Conservation (phyloP, 1,140 invertebrate genomes). For the Dermatophagoides farinae region DNA sequence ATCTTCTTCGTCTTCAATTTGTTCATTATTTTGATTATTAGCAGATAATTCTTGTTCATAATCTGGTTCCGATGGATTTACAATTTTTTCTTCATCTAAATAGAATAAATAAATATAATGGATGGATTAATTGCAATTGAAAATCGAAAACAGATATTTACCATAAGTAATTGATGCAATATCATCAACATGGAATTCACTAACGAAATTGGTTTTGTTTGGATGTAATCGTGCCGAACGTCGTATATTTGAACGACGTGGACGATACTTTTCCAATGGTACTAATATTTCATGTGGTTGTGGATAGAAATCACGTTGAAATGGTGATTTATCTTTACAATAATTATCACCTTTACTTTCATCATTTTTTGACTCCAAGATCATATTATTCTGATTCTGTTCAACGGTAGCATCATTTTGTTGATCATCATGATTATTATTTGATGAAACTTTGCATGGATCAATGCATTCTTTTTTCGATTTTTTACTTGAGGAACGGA, state of each 20-base stretch:
- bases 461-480: too few relatives aligned
- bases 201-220: background rate
- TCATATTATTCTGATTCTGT: background rate
- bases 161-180: too few relatives aligned
- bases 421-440: too few relatives aligned
- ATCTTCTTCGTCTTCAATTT: background rate
- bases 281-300: background rate
- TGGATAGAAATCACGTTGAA: background rate
- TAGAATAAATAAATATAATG: background rate
- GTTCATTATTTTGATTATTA: too few relatives aligned
- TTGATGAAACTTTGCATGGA: too few relatives aligned
- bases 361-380: background rate
- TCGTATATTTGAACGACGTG: conserved; percentile 4
- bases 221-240: background rate
- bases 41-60: background rate
- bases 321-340: background rate
- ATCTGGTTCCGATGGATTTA: background rate
- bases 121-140: too few relatives aligned
- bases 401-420: too few relatives aligned
- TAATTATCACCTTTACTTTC: background rate
- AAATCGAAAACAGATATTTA: too few relatives aligned
- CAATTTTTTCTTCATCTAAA: background rate
- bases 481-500: too few relatives aligned
- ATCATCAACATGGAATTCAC: background rate
- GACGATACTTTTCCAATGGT: background rate